These are phyloP conservation scores for Champsocephalus esox DNA, from an alignment of 2,797 vertebrate genomes.

Conservation along the genomic window DNA sequence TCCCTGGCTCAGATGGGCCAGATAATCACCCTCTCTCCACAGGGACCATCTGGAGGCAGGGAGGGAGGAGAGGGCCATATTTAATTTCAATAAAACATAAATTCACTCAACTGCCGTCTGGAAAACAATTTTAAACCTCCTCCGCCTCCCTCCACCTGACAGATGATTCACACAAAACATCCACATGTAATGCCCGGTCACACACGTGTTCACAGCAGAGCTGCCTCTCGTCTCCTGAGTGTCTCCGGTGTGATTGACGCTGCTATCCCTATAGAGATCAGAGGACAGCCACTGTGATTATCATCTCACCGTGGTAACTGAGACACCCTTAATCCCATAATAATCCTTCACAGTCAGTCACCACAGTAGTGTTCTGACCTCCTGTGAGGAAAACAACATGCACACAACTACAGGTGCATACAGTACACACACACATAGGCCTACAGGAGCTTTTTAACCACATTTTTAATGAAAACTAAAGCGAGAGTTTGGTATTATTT, in stretches of 20 bases:
- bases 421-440: background rate
- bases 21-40: conserved; percentile 87
- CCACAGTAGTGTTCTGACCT: conserved; percentile 68
- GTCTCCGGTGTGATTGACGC: conserved; percentile 77
- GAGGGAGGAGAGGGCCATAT: conserved; percentile 64
- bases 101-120: conserved; percentile 63
- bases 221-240: conserved; percentile 62
- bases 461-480: conserved; percentile 6
- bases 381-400: conserved; percentile 63
- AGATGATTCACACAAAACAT: conserved; percentile 43
- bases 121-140: background rate
- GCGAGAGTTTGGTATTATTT: background rate
- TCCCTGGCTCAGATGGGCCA: conserved; percentile 84
- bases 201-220: conserved; percentile 61
- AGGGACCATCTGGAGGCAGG: conserved; percentile 87
- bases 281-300: conserved; percentile 81
- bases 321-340: conserved; percentile 81
- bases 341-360: conserved; percentile 76
- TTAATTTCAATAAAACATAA: conserved; percentile 79
- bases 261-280: conserved; percentile 77
- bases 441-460: too few relatives aligned
- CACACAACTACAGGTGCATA: conserved; percentile 23
- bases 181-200: conserved; percentile 27
- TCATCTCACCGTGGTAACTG: conserved; percentile 77
- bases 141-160: conserved; percentile 2